Conservation (phyloP, 2,113 vertebrate species). For the Ameiurus melas region DNA sequence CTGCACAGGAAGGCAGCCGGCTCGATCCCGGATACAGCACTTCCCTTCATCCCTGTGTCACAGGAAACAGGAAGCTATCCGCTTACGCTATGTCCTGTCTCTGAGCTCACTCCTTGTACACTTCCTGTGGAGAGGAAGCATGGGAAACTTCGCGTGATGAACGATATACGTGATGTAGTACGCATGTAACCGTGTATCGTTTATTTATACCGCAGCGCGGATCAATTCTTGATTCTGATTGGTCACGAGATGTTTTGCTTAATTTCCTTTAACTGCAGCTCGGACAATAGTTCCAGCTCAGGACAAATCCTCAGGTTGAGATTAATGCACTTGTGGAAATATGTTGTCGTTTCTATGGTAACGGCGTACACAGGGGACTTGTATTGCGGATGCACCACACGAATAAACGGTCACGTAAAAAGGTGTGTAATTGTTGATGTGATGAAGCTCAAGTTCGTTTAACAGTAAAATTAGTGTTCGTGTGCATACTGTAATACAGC, state of each 20-base stretch:
- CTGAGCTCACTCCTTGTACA: slow-evolving; percentile 47
- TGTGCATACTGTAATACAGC: too few species aligned
- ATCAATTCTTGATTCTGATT: not conserved
- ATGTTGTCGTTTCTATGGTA: not conserved
- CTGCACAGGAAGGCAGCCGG: not conserved
- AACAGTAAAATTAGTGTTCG: too few species aligned
- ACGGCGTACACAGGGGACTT: not conserved
- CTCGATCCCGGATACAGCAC: slow-evolving; percentile 33
- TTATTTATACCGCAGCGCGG: not conserved
- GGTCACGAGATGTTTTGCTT: not conserved
- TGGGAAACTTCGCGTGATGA: not conserved
- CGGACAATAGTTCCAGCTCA: not conserved
- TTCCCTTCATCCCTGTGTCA: slow-evolving; percentile 32
- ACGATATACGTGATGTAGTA: too few species aligned
- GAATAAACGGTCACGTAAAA: too few species aligned
- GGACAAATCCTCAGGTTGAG: not conserved
- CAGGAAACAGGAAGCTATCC: slow-evolving; percentile 52
- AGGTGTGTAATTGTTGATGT: too few species aligned
- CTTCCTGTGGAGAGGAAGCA: slow-evolving; percentile 35
- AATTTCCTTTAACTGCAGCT: not conserved
- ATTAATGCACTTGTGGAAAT: not conserved
- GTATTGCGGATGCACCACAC: too few species aligned
- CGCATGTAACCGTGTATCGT: not conserved
- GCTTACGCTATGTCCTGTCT: slow-evolving; percentile 38
- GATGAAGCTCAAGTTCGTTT: too few species aligned